Evolutionary conservation across 1,140 invertebrate genomes (phyloP).

Genomic region (Camponotus floridanus): DNA sequence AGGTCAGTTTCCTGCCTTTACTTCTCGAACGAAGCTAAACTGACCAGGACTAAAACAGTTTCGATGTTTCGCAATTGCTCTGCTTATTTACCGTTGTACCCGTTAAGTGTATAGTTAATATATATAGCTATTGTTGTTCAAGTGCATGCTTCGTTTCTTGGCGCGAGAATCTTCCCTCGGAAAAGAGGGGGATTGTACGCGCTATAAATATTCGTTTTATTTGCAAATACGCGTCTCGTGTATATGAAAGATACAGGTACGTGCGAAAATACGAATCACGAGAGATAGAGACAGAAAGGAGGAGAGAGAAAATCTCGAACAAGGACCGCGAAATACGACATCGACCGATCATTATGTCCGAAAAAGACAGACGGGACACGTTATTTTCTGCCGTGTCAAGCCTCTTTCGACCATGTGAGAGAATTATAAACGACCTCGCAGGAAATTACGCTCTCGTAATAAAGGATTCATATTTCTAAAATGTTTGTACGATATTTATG

Average conservation of each 20-base stretch:
- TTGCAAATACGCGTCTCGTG: slow-evolving; percentile 18
- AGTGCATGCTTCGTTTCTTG: background rate
- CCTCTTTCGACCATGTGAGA: background rate
- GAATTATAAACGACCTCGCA: slow-evolving; percentile 9
- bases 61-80: background rate
- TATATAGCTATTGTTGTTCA: slow-evolving; percentile 6
- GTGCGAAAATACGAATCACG: background rate
- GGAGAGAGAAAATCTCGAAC: background rate
- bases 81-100: background rate
- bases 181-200: background rate
- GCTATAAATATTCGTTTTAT: slow-evolving; percentile 33
- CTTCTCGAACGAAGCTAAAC: background rate
- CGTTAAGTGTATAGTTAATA: background rate
- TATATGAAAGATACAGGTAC: background rate
- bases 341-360: background rate
- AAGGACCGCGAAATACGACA: background rate
- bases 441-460: background rate
- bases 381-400: background rate
- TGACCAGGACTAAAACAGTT: background rate
- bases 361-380: slow-evolving; percentile 27
- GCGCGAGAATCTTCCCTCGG: background rate
- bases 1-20: background rate
- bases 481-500: background rate
- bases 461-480: slow-evolving; percentile 2
- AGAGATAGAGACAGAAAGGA: background rate